Base-by-base conservation (phyloP, 2,888 invertebrate genomes). In the Mactromeris polynyma region DNA sequence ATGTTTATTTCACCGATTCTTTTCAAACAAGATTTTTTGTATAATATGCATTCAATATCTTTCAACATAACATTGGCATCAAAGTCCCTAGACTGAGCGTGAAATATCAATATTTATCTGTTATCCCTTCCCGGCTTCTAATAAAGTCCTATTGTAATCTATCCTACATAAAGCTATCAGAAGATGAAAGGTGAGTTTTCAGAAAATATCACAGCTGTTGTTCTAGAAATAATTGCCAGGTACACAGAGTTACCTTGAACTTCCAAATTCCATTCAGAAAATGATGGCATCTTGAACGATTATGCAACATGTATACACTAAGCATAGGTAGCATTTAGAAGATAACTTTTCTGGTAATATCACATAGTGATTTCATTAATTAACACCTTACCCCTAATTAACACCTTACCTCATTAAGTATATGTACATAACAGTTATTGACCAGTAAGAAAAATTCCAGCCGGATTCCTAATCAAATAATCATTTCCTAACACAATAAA, bases 1-100 rank as follows among this genome's bases (percentile, higher is more conserved):
- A n/a, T n/a, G n/a, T n/a, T n/a, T n/a, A n/a, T n/a, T n/a, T n/a
- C n/a, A n/a, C n/a, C n/a, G n/a, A n/a, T n/a, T n/a, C n/a, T n/a
- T n/a, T n/a, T n/a, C n/a, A n/a, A n/a, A n/a, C n/a, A n/a, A n/a
- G n/a, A n/a, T n/a, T n/a, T n/a, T n/a, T n/a, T n/a, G n/a, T n/a
- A 46, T 11, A 46, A 9, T 46, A 17, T 46, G 46, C n/a, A n/a
- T 26, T 26, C 58, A 9, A 26, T 58, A 26, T 64, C 58, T 64
- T 64, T 64, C 58, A 64, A 64, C 58, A 64, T n/a, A 9, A 26
- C 26, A n/a, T 64, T 64, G 58, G 58, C n/a, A 64, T 64, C 58
- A 64, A 64, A 64, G 58, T 64, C 26, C 6, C 9, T 9, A 26
- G 58, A 64, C 6, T 26, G 26, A 64, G 4, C 6, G 58, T 64